Conservation (phyloP, 2,113 vertebrate species). For the Corydoras maculifer region DNA sequence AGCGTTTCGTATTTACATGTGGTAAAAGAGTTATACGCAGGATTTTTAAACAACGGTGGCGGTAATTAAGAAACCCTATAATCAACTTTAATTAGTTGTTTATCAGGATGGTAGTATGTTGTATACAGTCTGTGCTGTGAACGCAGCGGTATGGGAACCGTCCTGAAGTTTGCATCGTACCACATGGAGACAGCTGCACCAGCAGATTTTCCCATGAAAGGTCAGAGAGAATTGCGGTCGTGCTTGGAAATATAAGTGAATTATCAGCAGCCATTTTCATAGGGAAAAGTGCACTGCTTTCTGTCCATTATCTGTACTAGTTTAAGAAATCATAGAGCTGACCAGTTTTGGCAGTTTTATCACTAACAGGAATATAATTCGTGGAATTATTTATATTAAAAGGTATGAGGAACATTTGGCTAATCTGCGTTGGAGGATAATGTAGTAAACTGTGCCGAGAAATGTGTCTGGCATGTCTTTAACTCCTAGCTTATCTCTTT, state of each 20-base stretch:
- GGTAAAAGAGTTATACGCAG: neutral
- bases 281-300: too few relatives aligned
- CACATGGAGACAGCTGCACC: conserved; percentile 36
- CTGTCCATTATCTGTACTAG: neutral
- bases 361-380: too few relatives aligned
- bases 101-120: neutral
- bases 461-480: conserved; percentile 6
- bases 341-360: neutral
- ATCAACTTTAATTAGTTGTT: neutral
- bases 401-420: neutral
- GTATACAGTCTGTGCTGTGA: conserved; percentile 1
- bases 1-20: neutral
- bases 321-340: conserved; percentile 12
- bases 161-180: conserved; percentile 20
- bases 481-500: neutral
- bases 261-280: conserved; percentile 25
- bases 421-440: neutral
- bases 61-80: too few relatives aligned
- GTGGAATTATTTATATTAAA: neutral
- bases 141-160: neutral
- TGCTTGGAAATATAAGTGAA: conserved; percentile 15
- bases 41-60: too few relatives aligned
- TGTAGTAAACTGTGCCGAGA: conserved; percentile 4
- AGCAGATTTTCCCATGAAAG: conserved; percentile 34
- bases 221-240: conserved; percentile 30